Conservation (phyloP, 2,797 vertebrate genomes). For the Diplodus sargus region DNA sequence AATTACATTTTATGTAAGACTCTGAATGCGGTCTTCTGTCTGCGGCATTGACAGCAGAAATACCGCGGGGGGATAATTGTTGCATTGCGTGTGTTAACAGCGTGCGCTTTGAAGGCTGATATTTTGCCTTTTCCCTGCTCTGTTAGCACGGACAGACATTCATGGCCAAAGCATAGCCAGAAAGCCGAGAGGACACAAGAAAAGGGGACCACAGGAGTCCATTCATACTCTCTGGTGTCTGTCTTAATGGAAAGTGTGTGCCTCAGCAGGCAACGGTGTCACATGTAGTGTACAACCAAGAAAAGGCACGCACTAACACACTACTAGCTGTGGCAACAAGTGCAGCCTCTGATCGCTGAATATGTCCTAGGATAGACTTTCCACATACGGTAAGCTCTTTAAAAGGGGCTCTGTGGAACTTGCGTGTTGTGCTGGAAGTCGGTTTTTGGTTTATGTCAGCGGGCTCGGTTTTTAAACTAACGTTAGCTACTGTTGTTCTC, state of each 20-base stretch:
- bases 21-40: slow-evolving; percentile 51
- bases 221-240: slow-evolving; percentile 48
- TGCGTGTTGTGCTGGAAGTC: no score
- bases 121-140: slow-evolving; percentile 34
- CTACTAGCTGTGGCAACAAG: slow-evolving; percentile 18
- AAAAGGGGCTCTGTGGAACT: no score
- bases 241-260: slow-evolving; percentile 58
- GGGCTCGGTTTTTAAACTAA: no score
- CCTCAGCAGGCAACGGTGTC: slow-evolving; percentile 64
- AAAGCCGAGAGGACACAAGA: slow-evolving; percentile 42
- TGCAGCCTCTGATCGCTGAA: slow-evolving; percentile 10
- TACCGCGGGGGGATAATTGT: slow-evolving; percentile 25
- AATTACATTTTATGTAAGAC: slow-evolving; percentile 50
- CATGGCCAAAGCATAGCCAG: slow-evolving; percentile 25
- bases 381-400: not conserved
- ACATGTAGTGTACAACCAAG: slow-evolving; percentile 30
- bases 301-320: slow-evolving; percentile 26
- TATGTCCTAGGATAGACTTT: not conserved
- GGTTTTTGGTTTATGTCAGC: no score
- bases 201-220: slow-evolving; percentile 56
- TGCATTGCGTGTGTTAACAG: slow-evolving; percentile 10
- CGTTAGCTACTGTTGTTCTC: no score
- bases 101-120: slow-evolving; percentile 48
- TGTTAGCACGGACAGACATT: slow-evolving; percentile 16
- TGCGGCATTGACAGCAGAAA: slow-evolving; percentile 32